Conservation (phyloP, 2,797 vertebrate genomes). For the Poeciliopsis paucimaculata region DNA sequence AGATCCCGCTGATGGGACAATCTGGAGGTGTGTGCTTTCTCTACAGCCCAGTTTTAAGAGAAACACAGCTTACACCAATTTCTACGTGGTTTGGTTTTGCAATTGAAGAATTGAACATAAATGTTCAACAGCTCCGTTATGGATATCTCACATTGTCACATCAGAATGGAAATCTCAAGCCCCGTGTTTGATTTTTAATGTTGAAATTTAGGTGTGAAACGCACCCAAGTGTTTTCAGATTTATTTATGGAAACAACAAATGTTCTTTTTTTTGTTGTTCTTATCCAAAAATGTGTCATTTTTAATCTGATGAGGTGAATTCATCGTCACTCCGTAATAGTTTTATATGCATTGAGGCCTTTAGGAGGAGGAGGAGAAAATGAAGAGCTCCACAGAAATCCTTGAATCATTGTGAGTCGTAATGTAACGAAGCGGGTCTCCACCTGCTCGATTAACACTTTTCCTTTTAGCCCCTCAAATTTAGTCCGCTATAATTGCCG, state of each 20-base stretch:
- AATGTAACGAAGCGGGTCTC: conserved; percentile 43
- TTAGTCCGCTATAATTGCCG: conserved; percentile 41
- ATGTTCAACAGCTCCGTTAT: background rate
- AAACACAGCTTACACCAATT: background rate
- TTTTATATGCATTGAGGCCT: background rate
- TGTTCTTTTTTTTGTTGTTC: background rate
- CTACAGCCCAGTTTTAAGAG: background rate
- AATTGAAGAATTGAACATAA: too few relatives aligned
- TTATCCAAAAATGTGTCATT: background rate
- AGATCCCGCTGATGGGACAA: background rate
- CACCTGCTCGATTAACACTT: conserved; percentile 36
- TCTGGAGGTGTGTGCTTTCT: background rate
- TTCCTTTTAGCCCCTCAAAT: conserved; percentile 33
- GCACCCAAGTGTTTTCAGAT: background rate
- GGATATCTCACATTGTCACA: background rate
- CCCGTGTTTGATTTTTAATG: background rate
- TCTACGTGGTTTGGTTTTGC: background rate
- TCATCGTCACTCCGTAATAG: background rate
- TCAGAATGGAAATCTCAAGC: background rate
- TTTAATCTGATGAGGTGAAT: background rate
- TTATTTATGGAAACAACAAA: background rate
- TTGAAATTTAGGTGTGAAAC: background rate
- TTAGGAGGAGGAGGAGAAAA: conserved; percentile 15
- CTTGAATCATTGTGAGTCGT: conserved; percentile 43
- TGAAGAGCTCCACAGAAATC: conserved; percentile 30